These are phyloP conservation scores for Cephus spinipes DNA, from an alignment of 2,888 invertebrate species.

Conservation along the genomic window DNA sequence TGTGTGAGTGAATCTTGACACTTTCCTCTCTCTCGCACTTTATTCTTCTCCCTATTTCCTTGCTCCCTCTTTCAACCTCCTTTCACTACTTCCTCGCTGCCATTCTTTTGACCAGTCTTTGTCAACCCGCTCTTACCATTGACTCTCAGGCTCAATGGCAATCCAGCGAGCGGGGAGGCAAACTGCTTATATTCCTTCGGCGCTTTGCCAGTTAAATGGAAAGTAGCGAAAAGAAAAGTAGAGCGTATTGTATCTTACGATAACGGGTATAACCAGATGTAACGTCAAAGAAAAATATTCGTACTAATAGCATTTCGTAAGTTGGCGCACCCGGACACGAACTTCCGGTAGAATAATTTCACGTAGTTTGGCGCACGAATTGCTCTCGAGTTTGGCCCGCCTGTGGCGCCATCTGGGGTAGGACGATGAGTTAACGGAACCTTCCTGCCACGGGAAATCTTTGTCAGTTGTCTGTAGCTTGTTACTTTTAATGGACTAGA, in stretches of 20 bases:
- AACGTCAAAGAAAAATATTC: not conserved
- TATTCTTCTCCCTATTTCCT: not conserved
- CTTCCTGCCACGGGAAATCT: not conserved
- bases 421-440: not conserved
- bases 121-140: not conserved
- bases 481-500: not conserved
- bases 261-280: not conserved
- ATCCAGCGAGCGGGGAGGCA: not conserved
- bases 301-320: not conserved
- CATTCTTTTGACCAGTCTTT: not conserved
- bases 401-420: not conserved
- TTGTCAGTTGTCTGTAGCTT: not conserved
- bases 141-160: not conserved
- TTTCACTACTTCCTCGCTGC: not conserved
- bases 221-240: not conserved
- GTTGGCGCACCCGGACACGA: not conserved
- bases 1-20: too few relatives aligned
- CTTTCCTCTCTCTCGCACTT: not conserved
- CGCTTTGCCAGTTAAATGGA: not conserved
- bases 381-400: not conserved
- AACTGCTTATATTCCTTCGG: not conserved
- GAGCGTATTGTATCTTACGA: not conserved
- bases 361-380: not conserved
- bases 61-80: not conserved
- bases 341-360: not conserved